A percentile compares a stretch with the other conserved stretches of the same genome.
These are phyloP conservation scores for Pyrrhia umbra DNA, from an alignment of 2,888 invertebrate genomes.

Conservation along the genomic window DNA sequence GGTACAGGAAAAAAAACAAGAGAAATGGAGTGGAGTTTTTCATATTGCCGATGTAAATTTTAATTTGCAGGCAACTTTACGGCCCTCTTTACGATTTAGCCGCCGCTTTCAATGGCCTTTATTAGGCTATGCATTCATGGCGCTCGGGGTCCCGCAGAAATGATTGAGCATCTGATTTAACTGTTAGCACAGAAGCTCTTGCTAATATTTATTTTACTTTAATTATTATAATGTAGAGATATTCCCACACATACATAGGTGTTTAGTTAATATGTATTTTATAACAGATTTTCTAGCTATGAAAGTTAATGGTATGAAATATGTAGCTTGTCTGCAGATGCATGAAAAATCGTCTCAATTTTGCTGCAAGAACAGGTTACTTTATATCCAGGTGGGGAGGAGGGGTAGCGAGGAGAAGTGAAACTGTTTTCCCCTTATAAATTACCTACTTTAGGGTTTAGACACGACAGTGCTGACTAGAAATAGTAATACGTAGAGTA, in stretches of 20 bases:
- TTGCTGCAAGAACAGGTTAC: conserved; percentile 45
- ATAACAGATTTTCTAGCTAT: conserved; percentile 8
- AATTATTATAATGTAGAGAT: conserved; percentile 1
- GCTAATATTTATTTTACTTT: neutral
- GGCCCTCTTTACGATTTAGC: conserved; percentile 88
- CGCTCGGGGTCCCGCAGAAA: conserved; percentile 72
- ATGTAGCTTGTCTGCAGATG: conserved; percentile 35
- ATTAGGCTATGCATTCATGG: conserved; percentile 85
- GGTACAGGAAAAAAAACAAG: conserved; percentile 81
- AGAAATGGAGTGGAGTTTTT: conserved; percentile 85
- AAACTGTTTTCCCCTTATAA: conserved; percentile 19
- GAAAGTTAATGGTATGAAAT: conserved; percentile 33
- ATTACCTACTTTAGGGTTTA: conserved; percentile 6
- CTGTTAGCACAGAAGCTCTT: conserved; percentile 30
- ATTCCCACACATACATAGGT: neutral
- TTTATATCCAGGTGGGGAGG: conserved; percentile 35
- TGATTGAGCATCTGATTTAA: conserved; percentile 61
- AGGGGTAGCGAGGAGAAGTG: neutral
- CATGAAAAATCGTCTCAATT: conserved; percentile 46
- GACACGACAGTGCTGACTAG: neutral
- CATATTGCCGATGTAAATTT: conserved; percentile 89
- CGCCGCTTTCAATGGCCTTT: conserved; percentile 85
- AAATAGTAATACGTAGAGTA: too few species aligned
- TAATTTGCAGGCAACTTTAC: conserved; percentile 89
- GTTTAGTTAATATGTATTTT: conserved; percentile 14